Evolutionary conservation across 2,888 invertebrate species (phyloP).

Genomic region (Tiphia femorata): DNA sequence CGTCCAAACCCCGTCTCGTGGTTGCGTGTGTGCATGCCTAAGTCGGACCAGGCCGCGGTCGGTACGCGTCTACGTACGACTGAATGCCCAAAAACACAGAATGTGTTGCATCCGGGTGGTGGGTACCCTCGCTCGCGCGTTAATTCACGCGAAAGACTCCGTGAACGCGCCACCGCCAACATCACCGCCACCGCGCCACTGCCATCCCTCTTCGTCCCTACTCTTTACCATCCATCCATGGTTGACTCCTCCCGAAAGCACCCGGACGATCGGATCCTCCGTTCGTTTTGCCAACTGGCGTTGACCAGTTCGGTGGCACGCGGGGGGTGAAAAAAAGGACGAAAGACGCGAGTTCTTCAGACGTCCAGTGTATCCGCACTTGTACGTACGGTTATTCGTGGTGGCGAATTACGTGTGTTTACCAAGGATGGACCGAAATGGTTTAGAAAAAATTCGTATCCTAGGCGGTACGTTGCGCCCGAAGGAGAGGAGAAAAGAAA

Average conservation of each 20-base stretch:
- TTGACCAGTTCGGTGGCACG: neutral
- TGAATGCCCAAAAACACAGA: slow-evolving; percentile 63
- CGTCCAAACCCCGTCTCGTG: no score
- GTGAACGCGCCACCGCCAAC: slow-evolving; percentile 13
- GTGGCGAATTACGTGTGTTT: no score
- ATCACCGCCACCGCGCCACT: slow-evolving; percentile 12
- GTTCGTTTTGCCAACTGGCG: neutral
- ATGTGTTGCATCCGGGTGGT: slow-evolving; percentile 39
- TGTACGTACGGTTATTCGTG: no score
- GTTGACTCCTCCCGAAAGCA: slow-evolving; percentile 2
- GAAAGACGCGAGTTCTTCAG: neutral
- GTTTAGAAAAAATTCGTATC: no score
- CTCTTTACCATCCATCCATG: neutral
- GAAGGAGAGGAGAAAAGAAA: no score
- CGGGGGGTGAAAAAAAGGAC: neutral
- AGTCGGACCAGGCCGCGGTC: slow-evolving; percentile 35
- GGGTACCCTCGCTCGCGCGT: slow-evolving; percentile 19
- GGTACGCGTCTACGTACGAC: slow-evolving; percentile 38
- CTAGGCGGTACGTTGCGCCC: no score
- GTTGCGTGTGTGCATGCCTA: slow-evolving; percentile 25
- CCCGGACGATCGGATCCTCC: neutral
- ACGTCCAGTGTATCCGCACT: no score
- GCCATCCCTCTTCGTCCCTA: slow-evolving; percentile 11
- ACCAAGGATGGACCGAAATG: no score
- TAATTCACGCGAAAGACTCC: slow-evolving; percentile 53